These are phyloP conservation scores for Ammodytes marinus DNA, from an alignment of 2,113 vertebrate genomes.

Conservation along the genomic window DNA sequence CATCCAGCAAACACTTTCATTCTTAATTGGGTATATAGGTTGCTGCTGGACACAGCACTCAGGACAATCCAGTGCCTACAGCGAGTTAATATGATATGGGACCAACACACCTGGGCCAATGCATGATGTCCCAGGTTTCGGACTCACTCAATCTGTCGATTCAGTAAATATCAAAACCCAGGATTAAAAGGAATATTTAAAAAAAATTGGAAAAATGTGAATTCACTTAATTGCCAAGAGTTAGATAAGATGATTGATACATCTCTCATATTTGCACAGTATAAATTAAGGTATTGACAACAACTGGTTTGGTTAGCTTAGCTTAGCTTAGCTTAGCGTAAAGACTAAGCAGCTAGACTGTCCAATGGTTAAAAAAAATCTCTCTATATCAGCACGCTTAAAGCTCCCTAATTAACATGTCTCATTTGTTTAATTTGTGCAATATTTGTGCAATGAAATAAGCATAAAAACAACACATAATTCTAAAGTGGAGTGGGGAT, in stretches of 20 bases:
- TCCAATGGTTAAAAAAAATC: neutral
- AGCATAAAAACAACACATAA: neutral
- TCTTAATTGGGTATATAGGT: neutral
- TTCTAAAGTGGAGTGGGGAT: neutral
- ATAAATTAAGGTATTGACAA: neutral
- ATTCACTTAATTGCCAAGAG: neutral
- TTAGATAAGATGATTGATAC: neutral
- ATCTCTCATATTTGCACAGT: neutral
- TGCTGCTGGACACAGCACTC: neutral
- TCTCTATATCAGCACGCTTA: neutral
- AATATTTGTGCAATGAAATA: neutral
- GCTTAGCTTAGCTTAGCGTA: neutral
- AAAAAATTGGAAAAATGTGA: neutral
- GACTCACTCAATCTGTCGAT: neutral
- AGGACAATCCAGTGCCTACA: neutral
- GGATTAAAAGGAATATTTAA: neutral
- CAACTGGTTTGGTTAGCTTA: neutral
- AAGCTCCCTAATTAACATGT: neutral
- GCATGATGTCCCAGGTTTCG: neutral
- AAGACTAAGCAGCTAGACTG: neutral
- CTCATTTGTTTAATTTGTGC: neutral
- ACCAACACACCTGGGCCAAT: neutral
- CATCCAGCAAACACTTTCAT: neutral
- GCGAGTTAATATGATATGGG: neutral
- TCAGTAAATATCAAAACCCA: neutral